Evolutionary conservation across 1,140 invertebrate genomes (phyloP).

Genomic region (Brachionus calyciflorus): DNA sequence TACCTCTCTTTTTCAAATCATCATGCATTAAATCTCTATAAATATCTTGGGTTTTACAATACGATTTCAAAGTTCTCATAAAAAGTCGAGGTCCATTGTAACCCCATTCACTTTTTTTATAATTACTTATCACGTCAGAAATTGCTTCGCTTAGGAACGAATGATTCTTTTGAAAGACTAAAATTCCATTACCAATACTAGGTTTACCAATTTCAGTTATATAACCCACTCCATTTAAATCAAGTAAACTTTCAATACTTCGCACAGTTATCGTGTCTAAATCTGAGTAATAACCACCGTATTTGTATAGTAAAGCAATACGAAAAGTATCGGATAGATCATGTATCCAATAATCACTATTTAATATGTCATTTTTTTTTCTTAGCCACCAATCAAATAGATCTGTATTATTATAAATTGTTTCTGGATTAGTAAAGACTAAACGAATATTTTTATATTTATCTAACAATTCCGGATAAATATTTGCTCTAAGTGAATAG

Average conservation of each 20-base stretch:
- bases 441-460: neutral
- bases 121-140: neutral
- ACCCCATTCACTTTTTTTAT: neutral
- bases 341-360: slow-evolving; percentile 17
- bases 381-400: neutral
- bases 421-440: neutral
- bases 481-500: neutral
- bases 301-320: slow-evolving; percentile 12
- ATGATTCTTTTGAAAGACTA: slow-evolving; percentile 14
- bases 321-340: slow-evolving; percentile 14
- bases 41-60: slow-evolving; percentile 22
- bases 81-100: neutral
- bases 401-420: neutral
- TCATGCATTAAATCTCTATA: neutral
- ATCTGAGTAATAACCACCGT: slow-evolving; percentile 11
- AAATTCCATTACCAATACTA: neutral
- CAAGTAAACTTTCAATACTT: neutral
- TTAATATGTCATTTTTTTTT: neutral
- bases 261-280: neutral
- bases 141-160: neutral
- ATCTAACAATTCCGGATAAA: neutral
- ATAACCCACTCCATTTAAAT: neutral
- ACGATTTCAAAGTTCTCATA: neutral
- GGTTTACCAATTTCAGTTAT: neutral
- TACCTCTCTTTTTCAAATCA: no score